These are phyloP conservation scores for Cryptocephalus primarius DNA, from an alignment of 2,888 invertebrate genomes.

Conservation along the genomic window DNA sequence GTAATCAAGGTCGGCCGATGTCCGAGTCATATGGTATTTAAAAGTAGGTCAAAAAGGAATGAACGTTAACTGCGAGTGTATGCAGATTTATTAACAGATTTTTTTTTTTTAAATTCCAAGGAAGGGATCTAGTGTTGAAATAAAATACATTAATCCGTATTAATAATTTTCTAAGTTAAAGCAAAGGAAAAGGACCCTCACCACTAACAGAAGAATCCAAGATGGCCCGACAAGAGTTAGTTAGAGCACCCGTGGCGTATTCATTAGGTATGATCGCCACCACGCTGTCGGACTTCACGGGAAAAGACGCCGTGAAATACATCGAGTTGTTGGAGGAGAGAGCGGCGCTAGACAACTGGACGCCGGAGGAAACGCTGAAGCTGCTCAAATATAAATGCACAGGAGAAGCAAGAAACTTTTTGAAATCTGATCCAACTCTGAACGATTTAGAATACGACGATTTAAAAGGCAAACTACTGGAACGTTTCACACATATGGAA, in stretches of 20 bases:
- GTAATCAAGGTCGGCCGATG: too few relatives aligned
- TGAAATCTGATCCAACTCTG: not conserved
- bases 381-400: not conserved
- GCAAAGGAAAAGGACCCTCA: too few relatives aligned
- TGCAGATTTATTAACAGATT: too few relatives aligned
- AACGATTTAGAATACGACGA: not conserved
- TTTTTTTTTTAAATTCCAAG: too few relatives aligned
- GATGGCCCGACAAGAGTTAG: too few relatives aligned
- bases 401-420: not conserved
- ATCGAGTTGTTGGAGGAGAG: not conserved
- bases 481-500: not conserved
- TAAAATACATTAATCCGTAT: too few relatives aligned
- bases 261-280: constrained; percentile 1
- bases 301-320: not conserved
- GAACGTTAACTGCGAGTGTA: too few relatives aligned
- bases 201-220: too few relatives aligned
- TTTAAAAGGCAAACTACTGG: not conserved
- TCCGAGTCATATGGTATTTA: too few relatives aligned
- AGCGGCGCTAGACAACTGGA: not conserved
- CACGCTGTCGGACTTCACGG: not conserved
- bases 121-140: too few relatives aligned
- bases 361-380: not conserved
- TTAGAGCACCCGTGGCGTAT: not conserved
- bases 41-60: too few relatives aligned
- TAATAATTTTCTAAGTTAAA: too few relatives aligned